Conservation (phyloP, 2,888 invertebrate species). For the Griposia aprilina region DNA sequence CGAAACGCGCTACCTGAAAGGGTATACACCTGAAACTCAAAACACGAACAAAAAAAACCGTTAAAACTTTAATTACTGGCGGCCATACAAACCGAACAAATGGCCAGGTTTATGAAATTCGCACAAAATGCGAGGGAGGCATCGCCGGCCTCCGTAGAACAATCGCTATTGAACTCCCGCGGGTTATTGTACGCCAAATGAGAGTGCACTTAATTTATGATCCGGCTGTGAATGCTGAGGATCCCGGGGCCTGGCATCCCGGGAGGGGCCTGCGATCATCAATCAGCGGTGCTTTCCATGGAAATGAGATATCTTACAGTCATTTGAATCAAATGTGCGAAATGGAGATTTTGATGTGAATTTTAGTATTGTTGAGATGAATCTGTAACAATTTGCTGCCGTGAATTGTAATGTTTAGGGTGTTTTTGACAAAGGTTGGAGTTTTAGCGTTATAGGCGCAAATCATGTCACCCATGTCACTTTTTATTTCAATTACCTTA, state of each 20-base stretch:
- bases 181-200: slow-evolving; percentile 68
- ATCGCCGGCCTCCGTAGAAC: slow-evolving; percentile 60
- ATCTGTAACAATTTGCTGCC: slow-evolving; percentile 44
- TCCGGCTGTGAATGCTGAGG: slow-evolving; percentile 69
- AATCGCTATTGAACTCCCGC: slow-evolving; percentile 70
- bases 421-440: slow-evolving; percentile 18
- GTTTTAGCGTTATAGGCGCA: neutral
- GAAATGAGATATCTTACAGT: slow-evolving; percentile 65
- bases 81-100: slow-evolving; percentile 61
- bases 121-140: slow-evolving; percentile 59
- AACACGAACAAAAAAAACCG: slow-evolving; percentile 39
- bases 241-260: slow-evolving; percentile 27
- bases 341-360: slow-evolving; percentile 59
- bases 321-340: slow-evolving; percentile 59
- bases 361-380: slow-evolving; percentile 52
- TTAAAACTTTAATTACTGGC: slow-evolving; percentile 65
- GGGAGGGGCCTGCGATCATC: slow-evolving; percentile 67
- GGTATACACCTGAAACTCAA: slow-evolving; percentile 24
- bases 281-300: slow-evolving; percentile 69
- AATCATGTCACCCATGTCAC: too few species aligned
- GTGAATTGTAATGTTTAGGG: slow-evolving; percentile 31
- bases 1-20: neutral
- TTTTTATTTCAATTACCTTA: neutral
- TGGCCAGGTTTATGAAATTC: slow-evolving; percentile 66
- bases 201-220: slow-evolving; percentile 80